These are phyloP conservation scores for Pseudochirops corinnae DNA, from an alignment of 2,797 vertebrate species.

Conservation along the genomic window DNA sequence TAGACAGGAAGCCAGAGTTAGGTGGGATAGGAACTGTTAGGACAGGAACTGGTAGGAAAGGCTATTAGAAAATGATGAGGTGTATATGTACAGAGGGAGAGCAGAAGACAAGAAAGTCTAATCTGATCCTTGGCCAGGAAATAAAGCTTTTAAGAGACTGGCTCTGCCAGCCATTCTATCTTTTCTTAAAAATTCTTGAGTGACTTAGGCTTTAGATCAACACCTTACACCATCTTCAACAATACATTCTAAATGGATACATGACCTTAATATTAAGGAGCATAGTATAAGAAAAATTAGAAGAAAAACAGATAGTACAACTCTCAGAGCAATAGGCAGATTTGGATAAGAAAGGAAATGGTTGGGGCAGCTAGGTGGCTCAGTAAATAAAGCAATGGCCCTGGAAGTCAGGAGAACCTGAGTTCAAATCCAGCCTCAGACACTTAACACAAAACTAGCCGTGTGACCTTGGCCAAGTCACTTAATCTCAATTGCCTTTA, in stretches of 20 bases:
- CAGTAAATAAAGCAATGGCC: too few relatives aligned
- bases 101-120: background rate
- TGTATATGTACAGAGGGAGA: background rate
- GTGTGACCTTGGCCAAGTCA: too few relatives aligned
- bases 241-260: background rate
- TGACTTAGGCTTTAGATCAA: background rate
- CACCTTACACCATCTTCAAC: background rate
- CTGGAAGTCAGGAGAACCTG: too few relatives aligned
- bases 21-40: background rate
- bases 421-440: too few relatives aligned
- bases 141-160: background rate
- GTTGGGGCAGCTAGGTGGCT: background rate
- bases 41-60: background rate
- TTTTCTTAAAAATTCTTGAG: background rate
- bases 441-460: too few relatives aligned
- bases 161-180: background rate
- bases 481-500: too few relatives aligned
- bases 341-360: background rate
- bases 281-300: background rate
- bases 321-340: background rate
- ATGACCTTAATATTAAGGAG: background rate
- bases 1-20: slow-evolving; percentile 10
- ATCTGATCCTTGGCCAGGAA: background rate
- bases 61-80: background rate
- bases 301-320: background rate